Percentiles rank a stretch among this genome's conserved stretches.
phyloP scores from a whole-genome alignment of 2,797 vertebrate genomes.

The Danio choprae region DNA sequence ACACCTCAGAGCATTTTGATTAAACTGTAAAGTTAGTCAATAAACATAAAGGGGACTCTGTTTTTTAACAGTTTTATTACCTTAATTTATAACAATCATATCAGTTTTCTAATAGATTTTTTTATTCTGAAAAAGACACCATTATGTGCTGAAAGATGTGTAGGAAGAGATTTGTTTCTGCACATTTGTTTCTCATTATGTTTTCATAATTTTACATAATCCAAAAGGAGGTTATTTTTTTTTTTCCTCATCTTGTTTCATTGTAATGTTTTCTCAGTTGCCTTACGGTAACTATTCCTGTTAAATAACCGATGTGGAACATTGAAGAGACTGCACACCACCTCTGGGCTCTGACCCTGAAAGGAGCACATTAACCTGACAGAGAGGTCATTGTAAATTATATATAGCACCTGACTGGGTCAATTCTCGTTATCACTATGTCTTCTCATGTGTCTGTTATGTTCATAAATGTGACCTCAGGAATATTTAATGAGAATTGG shows the following conservation, averaged over 20 bases:
- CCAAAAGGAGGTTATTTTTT: background rate
- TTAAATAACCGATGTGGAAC: slow-evolving; percentile 21
- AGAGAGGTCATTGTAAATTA: slow-evolving; percentile 22
- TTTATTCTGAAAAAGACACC: background rate
- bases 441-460: background rate
- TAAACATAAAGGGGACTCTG: background rate
- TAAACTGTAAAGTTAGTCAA: background rate
- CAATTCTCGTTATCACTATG: background rate
- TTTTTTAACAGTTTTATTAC: slow-evolving; percentile 26
- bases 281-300: background rate
- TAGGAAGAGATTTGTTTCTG: slow-evolving; percentile 8
- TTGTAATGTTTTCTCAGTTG: background rate
- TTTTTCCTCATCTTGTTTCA: background rate
- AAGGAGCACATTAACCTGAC: slow-evolving; percentile 22
- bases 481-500: slow-evolving; percentile 22
- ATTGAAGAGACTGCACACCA: background rate
- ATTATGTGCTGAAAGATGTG: background rate
- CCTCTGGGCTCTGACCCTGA: slow-evolving; percentile 24
- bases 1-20: slow-evolving; percentile 6
- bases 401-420: slow-evolving; percentile 10
- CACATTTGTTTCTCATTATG: background rate
- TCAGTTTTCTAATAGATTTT: background rate
- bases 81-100: background rate
- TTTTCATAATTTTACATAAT: background rate
- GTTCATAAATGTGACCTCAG: slow-evolving; percentile 23